Evolutionary conservation across 2,888 invertebrate genomes (phyloP), one percentile per base, ranked within the genome.

Genomic region (Allophyes oxyacanthae): DNA sequence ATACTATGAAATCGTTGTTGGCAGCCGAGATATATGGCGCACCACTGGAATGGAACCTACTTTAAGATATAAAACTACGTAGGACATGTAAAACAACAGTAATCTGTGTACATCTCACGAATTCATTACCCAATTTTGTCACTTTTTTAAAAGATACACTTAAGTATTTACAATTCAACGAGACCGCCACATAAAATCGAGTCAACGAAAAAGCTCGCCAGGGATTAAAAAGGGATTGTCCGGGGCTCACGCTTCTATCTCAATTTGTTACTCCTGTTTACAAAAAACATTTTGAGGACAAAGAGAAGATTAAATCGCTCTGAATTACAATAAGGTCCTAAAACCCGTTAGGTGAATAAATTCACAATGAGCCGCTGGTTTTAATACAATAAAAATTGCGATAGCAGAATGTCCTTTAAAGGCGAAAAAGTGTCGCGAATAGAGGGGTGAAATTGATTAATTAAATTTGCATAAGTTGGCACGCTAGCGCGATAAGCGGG

Each of bases 391-490:
- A 60, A 72, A 75, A 79, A 77, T 73, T 77, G 63, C 59, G 58
- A 59, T 60, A 51, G 61, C 57, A 66, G 69, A 72, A 62, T 57
- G 56, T 69, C 56, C 53, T 65, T 44, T 72, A 57, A 50, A 77
- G 68, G 75, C 70, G 73, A 77, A 84, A 85, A 84, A 85, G 69
- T 77, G 78, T 78, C 75, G 74, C 75, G 81, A 82, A 84, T 79
- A 81, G 81, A 76, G 79, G 84, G 87, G 82, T 84, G 82, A 89
- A 90, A 89, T 90, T 90, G 88, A 92, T 92, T 93, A 92, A 92
- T 92, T 91, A 89, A 91, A 91, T 92, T 92, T 90, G 88, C 92
- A 93, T 92, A 92, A 91, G 88, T 90, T 89, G 86, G 86, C 91
- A 88, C 86, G 91, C 75, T 55, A 85, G 81, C 78, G 79, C 81